Evolutionary conservation across 2,888 invertebrate species (phyloP).

Genomic region (Muschampia plurimacula): DNA sequence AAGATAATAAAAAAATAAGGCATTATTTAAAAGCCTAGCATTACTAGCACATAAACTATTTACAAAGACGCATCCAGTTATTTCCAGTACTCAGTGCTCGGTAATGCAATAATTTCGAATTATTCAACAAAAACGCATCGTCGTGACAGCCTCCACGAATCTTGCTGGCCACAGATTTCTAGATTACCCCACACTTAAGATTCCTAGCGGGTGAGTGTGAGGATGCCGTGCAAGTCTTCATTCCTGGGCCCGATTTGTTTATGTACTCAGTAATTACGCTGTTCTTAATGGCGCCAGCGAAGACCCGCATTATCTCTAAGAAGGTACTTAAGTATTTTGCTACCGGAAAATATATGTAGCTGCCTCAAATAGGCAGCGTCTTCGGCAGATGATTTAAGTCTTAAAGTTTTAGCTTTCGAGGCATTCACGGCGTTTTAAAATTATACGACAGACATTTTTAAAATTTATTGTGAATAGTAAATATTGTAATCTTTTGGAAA

Average conservation of each 20-base stretch:
- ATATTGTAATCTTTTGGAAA: not conserved
- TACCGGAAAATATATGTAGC: slow-evolving; percentile 53
- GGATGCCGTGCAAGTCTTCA: slow-evolving; percentile 56
- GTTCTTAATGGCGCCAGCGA: slow-evolving; percentile 60
- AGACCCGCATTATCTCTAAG: slow-evolving; percentile 46
- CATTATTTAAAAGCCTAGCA: no score
- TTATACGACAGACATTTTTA: not conserved
- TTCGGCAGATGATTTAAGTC: slow-evolving; percentile 1
- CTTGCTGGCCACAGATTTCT: slow-evolving; percentile 57
- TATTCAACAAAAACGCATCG: slow-evolving; percentile 48
- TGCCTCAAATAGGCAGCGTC: slow-evolving; percentile 23
- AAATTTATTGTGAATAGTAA: slow-evolving; percentile 1
- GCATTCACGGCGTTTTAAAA: slow-evolving; percentile 18
- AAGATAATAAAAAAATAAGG: no score
- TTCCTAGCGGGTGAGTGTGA: slow-evolving; percentile 63
- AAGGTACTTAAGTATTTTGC: slow-evolving; percentile 50
- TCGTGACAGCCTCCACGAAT: slow-evolving; percentile 54
- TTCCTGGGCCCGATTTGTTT: slow-evolving; percentile 67
- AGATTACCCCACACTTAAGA: slow-evolving; percentile 72
- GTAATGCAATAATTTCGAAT: slow-evolving; percentile 56
- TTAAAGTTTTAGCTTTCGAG: not conserved
- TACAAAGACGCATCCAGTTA: slow-evolving; percentile 10
- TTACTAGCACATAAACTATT: not conserved
- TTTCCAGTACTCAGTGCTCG: no score
- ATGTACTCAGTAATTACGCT: slow-evolving; percentile 63